Evolutionary conservation across 2,113 vertebrate species (phyloP).

Genomic region (Taurulus bubalis): DNA sequence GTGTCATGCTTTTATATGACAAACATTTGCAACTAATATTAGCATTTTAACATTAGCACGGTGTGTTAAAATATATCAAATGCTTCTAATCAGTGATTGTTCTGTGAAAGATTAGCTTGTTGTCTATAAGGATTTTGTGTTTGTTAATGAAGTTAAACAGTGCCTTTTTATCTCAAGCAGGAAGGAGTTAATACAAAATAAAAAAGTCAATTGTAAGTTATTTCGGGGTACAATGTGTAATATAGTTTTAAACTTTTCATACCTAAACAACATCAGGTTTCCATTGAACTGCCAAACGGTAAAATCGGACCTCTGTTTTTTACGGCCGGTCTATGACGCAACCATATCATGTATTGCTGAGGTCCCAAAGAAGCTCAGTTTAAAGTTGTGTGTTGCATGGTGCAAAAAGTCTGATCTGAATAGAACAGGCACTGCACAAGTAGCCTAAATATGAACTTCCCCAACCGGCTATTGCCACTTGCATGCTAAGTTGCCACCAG

Average conservation of each 20-base stretch:
- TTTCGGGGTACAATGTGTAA: background rate
- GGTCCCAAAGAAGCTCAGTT: too few species aligned
- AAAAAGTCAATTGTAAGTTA: background rate
- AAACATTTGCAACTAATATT: background rate
- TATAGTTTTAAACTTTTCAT: background rate
- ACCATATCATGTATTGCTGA: too few species aligned
- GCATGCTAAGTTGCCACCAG: background rate
- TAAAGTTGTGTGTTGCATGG: too few species aligned
- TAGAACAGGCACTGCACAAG: too few species aligned
- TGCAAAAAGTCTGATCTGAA: too few species aligned
- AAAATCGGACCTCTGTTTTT: too few species aligned
- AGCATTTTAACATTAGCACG: background rate
- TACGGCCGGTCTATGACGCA: too few species aligned
- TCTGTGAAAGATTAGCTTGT: background rate
- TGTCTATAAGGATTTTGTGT: background rate
- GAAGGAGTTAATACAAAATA: too few species aligned
- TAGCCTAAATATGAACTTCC: background rate
- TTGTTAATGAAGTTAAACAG: background rate
- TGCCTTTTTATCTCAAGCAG: background rate
- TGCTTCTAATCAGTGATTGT: background rate
- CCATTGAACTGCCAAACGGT: too few species aligned
- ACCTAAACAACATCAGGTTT: too few species aligned
- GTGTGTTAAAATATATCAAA: background rate
- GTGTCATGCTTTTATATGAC: background rate
- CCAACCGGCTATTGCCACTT: background rate